Conservation (phyloP, 1,140 invertebrate genomes). For the Ceratitis capitata region DNA sequence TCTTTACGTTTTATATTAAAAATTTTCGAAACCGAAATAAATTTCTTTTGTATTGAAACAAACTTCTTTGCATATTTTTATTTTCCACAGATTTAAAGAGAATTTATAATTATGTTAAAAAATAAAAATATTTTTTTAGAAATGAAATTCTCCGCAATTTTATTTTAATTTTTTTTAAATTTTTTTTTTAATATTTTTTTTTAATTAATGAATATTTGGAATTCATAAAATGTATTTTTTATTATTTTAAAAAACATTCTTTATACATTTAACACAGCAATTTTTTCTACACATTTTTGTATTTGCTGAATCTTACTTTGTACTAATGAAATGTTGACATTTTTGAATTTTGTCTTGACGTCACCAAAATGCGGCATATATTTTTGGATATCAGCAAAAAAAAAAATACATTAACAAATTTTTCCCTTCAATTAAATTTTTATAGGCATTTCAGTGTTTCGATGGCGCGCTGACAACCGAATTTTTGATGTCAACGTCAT, state of each 20-base stretch:
- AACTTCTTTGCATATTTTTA: neutral
- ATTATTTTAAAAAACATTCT: neutral
- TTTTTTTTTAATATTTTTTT: neutral
- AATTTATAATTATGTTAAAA: too few relatives aligned
- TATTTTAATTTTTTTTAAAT: constrained; percentile 20
- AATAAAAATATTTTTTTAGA: too few relatives aligned
- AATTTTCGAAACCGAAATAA: neutral
- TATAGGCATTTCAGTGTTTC: constrained; percentile 38
- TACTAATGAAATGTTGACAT: constrained; percentile 31
- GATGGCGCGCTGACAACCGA: constrained; percentile 40
- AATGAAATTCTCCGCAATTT: too few relatives aligned
- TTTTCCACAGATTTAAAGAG: neutral
- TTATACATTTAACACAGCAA: neutral
- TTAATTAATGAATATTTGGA: neutral
- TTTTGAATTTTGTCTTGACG: constrained; percentile 61
- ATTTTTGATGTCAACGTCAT: constrained; percentile 46
- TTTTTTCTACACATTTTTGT: neutral
- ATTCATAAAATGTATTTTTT: too few relatives aligned
- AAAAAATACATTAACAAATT: neutral
- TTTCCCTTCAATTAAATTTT: constrained; percentile 24
- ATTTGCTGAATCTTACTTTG: constrained; percentile 30
- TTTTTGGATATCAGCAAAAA: constrained; percentile 40
- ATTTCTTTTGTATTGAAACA: neutral
- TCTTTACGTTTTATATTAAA: neutral
- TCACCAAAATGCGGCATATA: constrained; percentile 30